These are phyloP conservation scores for Phyllotreta striolata DNA, from an alignment of 2,888 invertebrate genomes.

Conservation along the genomic window DNA sequence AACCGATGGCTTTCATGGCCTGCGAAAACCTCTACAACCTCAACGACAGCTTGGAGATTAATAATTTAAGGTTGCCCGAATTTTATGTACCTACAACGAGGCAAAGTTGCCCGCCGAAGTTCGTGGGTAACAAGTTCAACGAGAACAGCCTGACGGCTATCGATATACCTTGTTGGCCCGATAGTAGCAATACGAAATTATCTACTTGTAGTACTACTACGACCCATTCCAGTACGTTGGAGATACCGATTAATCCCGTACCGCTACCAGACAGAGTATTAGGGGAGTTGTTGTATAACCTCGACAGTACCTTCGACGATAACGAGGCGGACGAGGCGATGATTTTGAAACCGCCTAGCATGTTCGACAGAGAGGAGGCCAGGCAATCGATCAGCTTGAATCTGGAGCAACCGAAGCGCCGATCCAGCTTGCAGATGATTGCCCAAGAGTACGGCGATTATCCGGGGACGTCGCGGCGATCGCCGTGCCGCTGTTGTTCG, in stretches of 20 bases:
- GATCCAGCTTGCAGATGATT: conserved; percentile 57
- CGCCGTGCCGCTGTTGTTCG: conserved; percentile 52
- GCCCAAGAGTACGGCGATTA: conserved; percentile 44
- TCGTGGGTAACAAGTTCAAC: conserved; percentile 68
- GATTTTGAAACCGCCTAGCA: conserved; percentile 66
- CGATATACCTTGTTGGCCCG: conserved; percentile 65
- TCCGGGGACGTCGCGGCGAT: conserved; percentile 38
- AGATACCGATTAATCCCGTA: conserved; percentile 63
- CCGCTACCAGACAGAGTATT: conserved; percentile 65
- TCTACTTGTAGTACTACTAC: conserved; percentile 54
- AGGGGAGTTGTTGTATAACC: conserved; percentile 66
- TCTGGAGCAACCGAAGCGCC: conserved; percentile 63
- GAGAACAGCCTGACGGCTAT: conserved; percentile 65
- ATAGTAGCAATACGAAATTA: conserved; percentile 54
- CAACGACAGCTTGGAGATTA: conserved; percentile 68
- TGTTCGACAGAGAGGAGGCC: conserved; percentile 61
- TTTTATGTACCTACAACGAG: conserved; percentile 60
- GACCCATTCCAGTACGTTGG: conserved; percentile 68
- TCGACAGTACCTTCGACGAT: conserved; percentile 52
- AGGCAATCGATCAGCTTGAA: conserved; percentile 47
- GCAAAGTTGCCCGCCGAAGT: conserved; percentile 73
- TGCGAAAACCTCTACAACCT: conserved; percentile 75
- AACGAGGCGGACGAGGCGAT: conserved; percentile 53
- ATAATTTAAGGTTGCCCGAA: conserved; percentile 49
- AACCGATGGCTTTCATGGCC: conserved; percentile 66